Evolutionary conservation across 1,140 invertebrate genomes (phyloP), one percentile per base, ranked within the genome.

Genomic region (Monomorium pharaonis): DNA sequence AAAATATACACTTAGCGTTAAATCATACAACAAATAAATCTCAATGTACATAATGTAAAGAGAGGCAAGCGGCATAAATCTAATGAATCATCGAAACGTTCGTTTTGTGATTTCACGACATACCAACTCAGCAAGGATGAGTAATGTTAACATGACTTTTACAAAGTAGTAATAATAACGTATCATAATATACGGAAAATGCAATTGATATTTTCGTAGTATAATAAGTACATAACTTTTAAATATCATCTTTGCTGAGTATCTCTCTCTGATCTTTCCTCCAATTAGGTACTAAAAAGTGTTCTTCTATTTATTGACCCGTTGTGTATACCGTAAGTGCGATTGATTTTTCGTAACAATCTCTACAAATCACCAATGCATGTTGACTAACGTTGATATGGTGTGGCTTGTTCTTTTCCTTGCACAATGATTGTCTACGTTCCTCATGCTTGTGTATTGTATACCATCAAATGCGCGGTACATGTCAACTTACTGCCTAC

Each of bases 11-110:
- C 49, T 76, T 88, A 92, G 76, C 75, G 88, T 80, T 90, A 89
- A 89, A 86, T 81, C 63, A 16, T 77, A 88, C 63, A 27, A 89
- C 86, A 87, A 90, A 91, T 91, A 88, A 92, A 91, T 89, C 74
- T 92, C 87, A 94, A 88, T 94, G 93, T 94, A 94, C 70, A 94
- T 94, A 94, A 93, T 94, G 94, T 94, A 94, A 94, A 94, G 89
- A 92, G 86, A 93, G 88, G 91, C 93, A 76, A 92, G 92, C 91
- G 92, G 93, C 83, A 94, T 93, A 94, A 94, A 94, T 88, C 69
- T 91, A 92, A 88, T 93, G 88, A 92, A 80, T 93, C 88, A 92
- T 92, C 86, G 85, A 78, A 92, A 92, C 81, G 54, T 91, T 88
- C 93, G 91, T 94, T 93, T 72, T 87, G 78, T 93, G 91, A 94